A percentile compares a stretch with the other conserved stretches of the same genome.
Evolutionary conservation across 30 jellyfish, hydroid and myxozoan species (phyloP).

Genomic region (Aurelia coerulea): DNA sequence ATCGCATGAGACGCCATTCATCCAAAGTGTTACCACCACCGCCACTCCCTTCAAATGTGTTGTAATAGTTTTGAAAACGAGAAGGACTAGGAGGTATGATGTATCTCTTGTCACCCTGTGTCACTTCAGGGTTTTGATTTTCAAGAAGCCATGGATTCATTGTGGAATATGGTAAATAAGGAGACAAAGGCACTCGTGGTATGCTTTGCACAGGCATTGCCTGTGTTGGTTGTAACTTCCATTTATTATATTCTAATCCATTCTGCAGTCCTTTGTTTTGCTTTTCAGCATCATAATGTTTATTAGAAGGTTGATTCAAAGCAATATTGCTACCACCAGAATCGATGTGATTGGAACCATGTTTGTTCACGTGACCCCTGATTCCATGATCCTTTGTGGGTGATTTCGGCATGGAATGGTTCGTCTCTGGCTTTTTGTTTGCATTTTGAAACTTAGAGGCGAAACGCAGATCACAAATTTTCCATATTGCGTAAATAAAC

Average conservation of each 20-base stretch:
- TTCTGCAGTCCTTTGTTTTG: not conserved
- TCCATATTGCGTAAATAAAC: conserved; percentile 65
- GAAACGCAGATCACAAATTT: conserved; percentile 34
- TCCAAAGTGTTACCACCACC: conserved; percentile 24
- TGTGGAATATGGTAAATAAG: not conserved
- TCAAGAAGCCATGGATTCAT: not conserved
- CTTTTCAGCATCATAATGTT: not conserved
- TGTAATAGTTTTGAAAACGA: conserved; percentile 9
- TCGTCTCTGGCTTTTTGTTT: not conserved
- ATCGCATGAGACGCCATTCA: conserved; percentile 59
- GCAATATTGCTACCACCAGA: not conserved
- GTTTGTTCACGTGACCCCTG: not conserved
- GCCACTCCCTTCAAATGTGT: conserved; percentile 47
- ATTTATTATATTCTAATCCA: not conserved
- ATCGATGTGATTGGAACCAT: not conserved
- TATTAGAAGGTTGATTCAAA: not conserved
- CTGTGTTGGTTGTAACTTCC: not conserved
- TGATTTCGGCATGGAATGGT: not conserved
- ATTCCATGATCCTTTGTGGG: not conserved
- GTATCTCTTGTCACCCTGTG: conserved; percentile 60
- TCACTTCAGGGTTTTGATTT: not conserved
- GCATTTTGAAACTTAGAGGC: conserved; percentile 1
- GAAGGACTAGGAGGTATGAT: conserved; percentile 69
- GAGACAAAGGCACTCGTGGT: not conserved
- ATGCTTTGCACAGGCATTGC: not conserved